A percentile compares a stretch with the other conserved stretches of the same genome.
phyloP scores from a whole-genome alignment of 2,797 vertebrate genomes.

The Toxotes lorentzi region DNA sequence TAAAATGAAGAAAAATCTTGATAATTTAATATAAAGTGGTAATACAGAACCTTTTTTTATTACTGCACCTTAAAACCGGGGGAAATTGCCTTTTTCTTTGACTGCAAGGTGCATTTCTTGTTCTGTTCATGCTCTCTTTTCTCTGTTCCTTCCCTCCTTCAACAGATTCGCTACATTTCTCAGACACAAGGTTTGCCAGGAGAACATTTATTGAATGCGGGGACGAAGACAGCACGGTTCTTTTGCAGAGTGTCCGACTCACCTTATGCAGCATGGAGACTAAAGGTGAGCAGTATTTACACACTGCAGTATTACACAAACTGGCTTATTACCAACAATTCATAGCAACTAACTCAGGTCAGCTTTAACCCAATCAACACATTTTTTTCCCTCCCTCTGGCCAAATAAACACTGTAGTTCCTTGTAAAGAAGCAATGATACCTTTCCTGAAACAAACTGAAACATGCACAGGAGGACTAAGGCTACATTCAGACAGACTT shows the following conservation, averaged over 20 bases:
- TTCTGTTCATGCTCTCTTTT: conserved; percentile 8
- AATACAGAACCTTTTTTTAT: background rate
- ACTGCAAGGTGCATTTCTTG: background rate
- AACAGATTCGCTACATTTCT: conserved; percentile 99
- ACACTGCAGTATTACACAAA: background rate
- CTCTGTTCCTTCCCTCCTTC: background rate
- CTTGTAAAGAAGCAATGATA: conserved; percentile 1
- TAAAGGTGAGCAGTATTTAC: conserved; percentile 89
- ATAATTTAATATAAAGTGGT: background rate
- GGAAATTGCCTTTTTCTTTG: background rate
- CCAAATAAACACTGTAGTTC: conserved; percentile 13
- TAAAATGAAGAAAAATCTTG: conserved; percentile 2
- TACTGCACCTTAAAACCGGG: background rate
- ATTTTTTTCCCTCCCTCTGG: conserved; percentile 9
- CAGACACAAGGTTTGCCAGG: conserved; percentile 98
- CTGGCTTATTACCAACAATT: background rate
- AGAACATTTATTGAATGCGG: conserved; percentile 94
- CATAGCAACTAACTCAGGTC: conserved; percentile 10
- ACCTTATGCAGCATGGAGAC: conserved; percentile 93
- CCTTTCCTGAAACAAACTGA: background rate
- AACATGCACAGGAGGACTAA: background rate
- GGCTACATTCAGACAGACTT: background rate
- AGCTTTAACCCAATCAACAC: conserved; percentile 2
- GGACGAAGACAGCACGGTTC: conserved; percentile 96
- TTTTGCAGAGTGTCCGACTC: conserved; percentile 94